These are phyloP conservation scores for Epizoanthus rinbou DNA, from an alignment of 92 coral and sea anemone species.

Conservation along the genomic window DNA sequence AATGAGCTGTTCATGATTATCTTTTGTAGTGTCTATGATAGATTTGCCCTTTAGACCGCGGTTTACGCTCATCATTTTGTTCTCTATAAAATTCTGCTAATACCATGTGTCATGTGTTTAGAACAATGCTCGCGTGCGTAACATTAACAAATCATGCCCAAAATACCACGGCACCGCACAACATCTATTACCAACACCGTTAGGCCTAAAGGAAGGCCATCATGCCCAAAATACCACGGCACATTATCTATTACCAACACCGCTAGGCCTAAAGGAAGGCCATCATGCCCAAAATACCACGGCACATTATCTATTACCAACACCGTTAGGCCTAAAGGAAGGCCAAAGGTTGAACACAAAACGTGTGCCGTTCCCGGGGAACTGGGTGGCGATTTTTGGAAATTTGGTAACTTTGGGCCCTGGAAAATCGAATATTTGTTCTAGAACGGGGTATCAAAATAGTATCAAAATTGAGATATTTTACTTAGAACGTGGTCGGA, in stretches of 20 bases:
- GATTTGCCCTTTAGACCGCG: background rate
- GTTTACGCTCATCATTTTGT: background rate
- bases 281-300: background rate
- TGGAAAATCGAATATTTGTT: too few relatives aligned
- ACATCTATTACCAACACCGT: background rate
- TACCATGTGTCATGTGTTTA: background rate
- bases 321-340: conserved; percentile 10
- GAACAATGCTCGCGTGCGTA: background rate
- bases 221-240: background rate
- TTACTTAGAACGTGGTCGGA: too few relatives aligned
- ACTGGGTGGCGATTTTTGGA: too few relatives aligned
- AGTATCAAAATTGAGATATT: too few relatives aligned
- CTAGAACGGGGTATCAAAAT: too few relatives aligned
- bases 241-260: background rate
- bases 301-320: background rate
- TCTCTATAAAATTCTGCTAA: background rate
- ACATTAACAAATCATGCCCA: background rate
- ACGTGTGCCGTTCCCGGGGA: background rate
- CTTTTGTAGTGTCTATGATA: background rate
- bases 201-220: conserved; percentile 7
- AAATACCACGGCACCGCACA: background rate
- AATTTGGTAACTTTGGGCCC: too few relatives aligned
- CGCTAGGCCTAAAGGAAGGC: conserved; percentile 5
- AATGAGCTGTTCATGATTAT: conserved; percentile 21
- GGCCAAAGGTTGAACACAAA: background rate